Conservation (phyloP, 2,888 invertebrate species). For the Drosophila demipolita region DNA sequence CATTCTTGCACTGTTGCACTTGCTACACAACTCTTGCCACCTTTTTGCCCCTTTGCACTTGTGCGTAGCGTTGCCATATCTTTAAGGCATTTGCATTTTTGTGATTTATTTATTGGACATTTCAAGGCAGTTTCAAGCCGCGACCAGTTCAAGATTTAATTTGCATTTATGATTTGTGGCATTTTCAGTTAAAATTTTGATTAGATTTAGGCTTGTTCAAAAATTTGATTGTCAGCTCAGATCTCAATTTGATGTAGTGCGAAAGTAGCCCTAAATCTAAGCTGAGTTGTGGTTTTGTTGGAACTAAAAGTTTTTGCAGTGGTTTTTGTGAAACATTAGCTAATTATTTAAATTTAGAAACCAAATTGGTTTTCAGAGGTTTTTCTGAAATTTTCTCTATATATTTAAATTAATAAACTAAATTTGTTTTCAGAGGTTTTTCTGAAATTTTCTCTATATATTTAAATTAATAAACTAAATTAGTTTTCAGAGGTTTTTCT, state of each 20-base stretch:
- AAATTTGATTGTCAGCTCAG: conserved; percentile 13
- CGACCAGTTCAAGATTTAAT: conserved; percentile 3
- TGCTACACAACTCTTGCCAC: conserved; percentile 20
- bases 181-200: background rate
- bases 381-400: background rate
- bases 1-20: conserved; percentile 69
- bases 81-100: conserved; percentile 53
- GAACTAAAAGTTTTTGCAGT: background rate
- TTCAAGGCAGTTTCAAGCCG: conserved; percentile 5
- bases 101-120: conserved; percentile 27
- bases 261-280: background rate
- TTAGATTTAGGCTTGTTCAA: conserved; percentile 6
- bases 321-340: background rate
- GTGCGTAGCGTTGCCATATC: conserved; percentile 54
- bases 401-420: background rate
- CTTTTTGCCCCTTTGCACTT: conserved; percentile 8
- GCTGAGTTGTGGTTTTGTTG: background rate
- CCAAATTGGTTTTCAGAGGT: background rate
- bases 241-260: conserved; percentile 20
- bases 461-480: background rate
- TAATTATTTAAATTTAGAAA: too few relatives aligned
- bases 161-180: conserved; percentile 39
- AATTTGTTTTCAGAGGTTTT: too few relatives aligned
- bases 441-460: too few relatives aligned
- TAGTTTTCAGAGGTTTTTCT: too few relatives aligned